Base-by-base conservation (phyloP, 2,797 vertebrate genomes). In the Syndactyla subalaris region DNA sequence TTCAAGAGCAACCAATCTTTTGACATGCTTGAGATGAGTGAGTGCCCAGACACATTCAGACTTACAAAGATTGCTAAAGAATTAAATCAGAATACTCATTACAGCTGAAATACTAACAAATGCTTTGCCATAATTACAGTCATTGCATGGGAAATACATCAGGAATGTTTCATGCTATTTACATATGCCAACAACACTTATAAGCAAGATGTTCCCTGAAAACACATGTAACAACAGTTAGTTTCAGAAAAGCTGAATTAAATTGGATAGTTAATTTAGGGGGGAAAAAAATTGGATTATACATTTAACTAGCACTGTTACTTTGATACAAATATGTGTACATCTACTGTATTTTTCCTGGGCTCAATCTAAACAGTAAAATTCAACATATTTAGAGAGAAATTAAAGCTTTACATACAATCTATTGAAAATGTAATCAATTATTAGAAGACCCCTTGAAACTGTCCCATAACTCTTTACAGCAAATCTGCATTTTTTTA, bases 391-490 rank as follows among this genome's bases (percentile, higher is more conserved):
- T 46, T 51, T 68, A 43, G 57, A 54, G 29, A 67, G 23, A 57
- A 43, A 84, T 48, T 65, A 88, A 80, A 95, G 51, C 66, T 90
- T 71, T 91, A 81, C 30, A 92, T 45, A 65, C 32, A 92, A 23
- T 75, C 12, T n/a, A 59, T 14, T 82, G 85, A 95, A 92, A 65
- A 84, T 38, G 26, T 6, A 92, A 93, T 92, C 67, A 82, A 62
- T 52, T 55, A 32, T 55, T 36, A 79, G 48, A 90, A 96, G 29
- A 63, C 32, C 84, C 93, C 79, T 81, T 93, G 20, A 91, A 84
- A 61, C 54, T 86, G 92, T 89, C 89, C 95, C 29, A 14, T 70
- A 96, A 84, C 26, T 85, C 72, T 63, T 87, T 3, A 80, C 19
- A 94, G 77, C 52, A 95, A 84, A 85, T 13, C n/a, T 85, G 59